Evolutionary conservation across 2,797 vertebrate genomes (phyloP).

Genomic region (Thalassophryne amazonica): DNA sequence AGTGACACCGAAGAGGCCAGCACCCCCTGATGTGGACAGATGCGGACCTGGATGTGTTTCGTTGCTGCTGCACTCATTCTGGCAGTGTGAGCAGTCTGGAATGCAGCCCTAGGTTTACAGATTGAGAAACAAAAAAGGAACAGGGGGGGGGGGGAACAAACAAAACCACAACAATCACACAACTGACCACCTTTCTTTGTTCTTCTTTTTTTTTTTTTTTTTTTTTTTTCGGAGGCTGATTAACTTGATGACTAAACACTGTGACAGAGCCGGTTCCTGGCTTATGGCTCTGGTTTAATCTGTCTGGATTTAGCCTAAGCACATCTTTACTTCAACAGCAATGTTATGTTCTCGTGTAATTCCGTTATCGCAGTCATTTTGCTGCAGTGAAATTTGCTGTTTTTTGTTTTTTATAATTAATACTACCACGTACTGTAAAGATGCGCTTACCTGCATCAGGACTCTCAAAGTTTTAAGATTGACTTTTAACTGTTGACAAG

Average conservation of each 20-base stretch:
- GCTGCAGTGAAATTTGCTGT: too few species aligned
- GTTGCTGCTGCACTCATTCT: slow-evolving; percentile 15
- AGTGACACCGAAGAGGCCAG: slow-evolving; percentile 65
- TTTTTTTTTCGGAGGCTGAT: slow-evolving; percentile 47
- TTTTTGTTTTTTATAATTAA: too few species aligned
- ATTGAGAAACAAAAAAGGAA: too few species aligned
- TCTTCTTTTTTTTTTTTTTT: too few species aligned
- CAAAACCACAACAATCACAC: slow-evolving; percentile 48
- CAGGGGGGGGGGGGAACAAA: slow-evolving; percentile 37
- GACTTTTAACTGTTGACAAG: too few species aligned
- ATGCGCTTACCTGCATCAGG: too few species aligned
- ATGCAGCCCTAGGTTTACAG: slow-evolving; percentile 18
- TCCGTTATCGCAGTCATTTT: too few species aligned
- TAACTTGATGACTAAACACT: slow-evolving; percentile 49
- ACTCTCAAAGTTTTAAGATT: too few species aligned
- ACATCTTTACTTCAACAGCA: too few species aligned
- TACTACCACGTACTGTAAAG: too few species aligned
- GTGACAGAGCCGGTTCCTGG: slow-evolving; percentile 18
- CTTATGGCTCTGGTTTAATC: slow-evolving; percentile 23
- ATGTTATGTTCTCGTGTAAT: too few species aligned
- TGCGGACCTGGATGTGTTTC: slow-evolving; percentile 1
- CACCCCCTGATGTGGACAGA: slow-evolving; percentile 60
- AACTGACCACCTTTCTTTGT: too few species aligned
- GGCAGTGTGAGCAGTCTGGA: slow-evolving; percentile 26
- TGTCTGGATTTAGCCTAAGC: slow-evolving; percentile 36